phyloP scores from a whole-genome alignment of 2,888 invertebrate genomes.

The Lycophotia porphyrea region DNA sequence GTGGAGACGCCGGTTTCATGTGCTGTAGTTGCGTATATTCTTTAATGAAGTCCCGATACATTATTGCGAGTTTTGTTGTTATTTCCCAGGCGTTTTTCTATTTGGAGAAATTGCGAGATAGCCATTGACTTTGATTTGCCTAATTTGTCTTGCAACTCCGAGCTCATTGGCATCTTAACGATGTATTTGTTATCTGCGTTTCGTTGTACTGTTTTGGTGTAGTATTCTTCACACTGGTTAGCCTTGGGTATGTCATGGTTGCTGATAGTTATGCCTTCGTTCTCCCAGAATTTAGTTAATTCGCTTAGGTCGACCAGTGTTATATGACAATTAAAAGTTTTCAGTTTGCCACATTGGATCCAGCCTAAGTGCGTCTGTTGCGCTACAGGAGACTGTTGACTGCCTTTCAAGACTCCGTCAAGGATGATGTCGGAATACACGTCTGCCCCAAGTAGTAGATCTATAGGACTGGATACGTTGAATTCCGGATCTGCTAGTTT shows the following conservation, averaged over 20 bases:
- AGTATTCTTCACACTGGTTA: slow-evolving; percentile 25
- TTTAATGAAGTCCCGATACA: slow-evolving; percentile 15
- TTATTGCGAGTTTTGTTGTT: neutral
- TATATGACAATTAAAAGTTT: slow-evolving; percentile 34
- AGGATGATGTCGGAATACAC: slow-evolving; percentile 7
- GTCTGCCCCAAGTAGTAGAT: slow-evolving; percentile 17
- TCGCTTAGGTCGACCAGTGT: slow-evolving; percentile 2
- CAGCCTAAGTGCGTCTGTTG: slow-evolving; percentile 43
- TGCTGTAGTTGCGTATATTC: slow-evolving; percentile 26
- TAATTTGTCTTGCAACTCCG: neutral
- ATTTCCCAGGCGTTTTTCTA: slow-evolving; percentile 13
- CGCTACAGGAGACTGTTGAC: slow-evolving; percentile 23
- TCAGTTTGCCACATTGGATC: slow-evolving; percentile 42
- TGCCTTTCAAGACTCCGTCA: slow-evolving; percentile 19
- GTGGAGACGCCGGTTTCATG: slow-evolving; percentile 2
- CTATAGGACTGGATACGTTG: neutral
- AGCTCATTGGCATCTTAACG: slow-evolving; percentile 19
- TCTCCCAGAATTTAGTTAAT: slow-evolving; percentile 35
- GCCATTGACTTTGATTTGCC: slow-evolving; percentile 32
- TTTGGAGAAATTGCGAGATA: slow-evolving; percentile 28
- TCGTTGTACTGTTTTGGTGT: slow-evolving; percentile 15
- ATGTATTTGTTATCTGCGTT: slow-evolving; percentile 29
- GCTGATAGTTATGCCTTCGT: slow-evolving; percentile 19
- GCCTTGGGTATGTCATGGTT: slow-evolving; percentile 3
- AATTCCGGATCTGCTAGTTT: slow-evolving; percentile 18